Percentiles rank a stretch among this genome's conserved stretches.
These are phyloP conservation scores for Dicranocentrus wangi DNA, from an alignment of 2,888 invertebrate genomes.

Conservation along the genomic window DNA sequence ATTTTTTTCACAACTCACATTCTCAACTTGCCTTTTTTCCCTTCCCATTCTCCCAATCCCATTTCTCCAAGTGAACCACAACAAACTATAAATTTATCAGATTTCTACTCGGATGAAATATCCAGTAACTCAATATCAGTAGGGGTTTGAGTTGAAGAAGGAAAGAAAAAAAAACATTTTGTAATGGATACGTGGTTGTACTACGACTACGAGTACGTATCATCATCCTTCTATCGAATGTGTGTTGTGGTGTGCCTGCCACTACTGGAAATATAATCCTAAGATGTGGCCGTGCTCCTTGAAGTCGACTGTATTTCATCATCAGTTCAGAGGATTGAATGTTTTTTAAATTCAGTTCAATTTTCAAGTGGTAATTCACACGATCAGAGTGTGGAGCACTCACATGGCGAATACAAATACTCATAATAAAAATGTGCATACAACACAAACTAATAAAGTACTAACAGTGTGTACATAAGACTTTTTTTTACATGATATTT, in stretches of 20 bases:
- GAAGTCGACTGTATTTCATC: no score
- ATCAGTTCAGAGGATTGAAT: no score
- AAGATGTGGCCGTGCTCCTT: no score
- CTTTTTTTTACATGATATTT: no score
- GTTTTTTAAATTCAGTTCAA: neutral
- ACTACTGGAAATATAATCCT: constrained; percentile 8
- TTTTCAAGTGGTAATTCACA: constrained; percentile 24
- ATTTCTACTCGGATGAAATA: constrained; percentile 50
- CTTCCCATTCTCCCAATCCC: neutral
- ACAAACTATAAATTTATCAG: constrained; percentile 41
- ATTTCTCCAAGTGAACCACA: constrained; percentile 14
- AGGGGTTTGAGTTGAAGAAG: constrained; percentile 11
- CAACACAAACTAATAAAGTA: no score
- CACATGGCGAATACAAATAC: no score
- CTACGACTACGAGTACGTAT: no score
- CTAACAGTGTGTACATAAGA: no score
- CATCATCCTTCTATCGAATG: no score
- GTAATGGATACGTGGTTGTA: constrained; percentile 21
- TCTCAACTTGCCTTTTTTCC: neutral
- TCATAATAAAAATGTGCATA: no score
- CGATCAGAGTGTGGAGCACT: no score
- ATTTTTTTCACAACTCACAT: neutral
- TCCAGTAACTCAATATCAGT: constrained; percentile 47
- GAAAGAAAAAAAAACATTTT: constrained; percentile 5
- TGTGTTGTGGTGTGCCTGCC: neutral